Evolutionary conservation across 2,113 vertebrate species (phyloP).

Genomic region (Pluvianellus socialis): DNA sequence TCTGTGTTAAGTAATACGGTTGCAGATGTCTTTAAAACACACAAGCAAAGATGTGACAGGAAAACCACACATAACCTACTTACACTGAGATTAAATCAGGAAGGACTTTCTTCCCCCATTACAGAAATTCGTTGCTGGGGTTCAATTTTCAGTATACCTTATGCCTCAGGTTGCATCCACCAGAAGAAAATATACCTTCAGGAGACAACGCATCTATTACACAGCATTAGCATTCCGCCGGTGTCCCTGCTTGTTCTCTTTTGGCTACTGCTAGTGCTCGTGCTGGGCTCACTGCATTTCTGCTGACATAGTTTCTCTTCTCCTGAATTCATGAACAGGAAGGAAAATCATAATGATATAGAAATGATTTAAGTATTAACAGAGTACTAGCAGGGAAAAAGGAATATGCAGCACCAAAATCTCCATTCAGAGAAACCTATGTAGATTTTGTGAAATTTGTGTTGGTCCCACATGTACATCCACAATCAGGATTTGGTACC

Average conservation of each 20-base stretch:
- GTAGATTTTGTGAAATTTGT: not conserved
- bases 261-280: not conserved
- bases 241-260: not conserved
- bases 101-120: not conserved
- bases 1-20: not conserved
- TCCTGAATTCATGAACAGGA: not conserved
- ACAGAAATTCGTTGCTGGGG: not conserved
- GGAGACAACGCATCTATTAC: not conserved
- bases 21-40: constrained; percentile 2
- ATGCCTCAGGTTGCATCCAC: not conserved
- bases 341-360: not conserved
- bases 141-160: not conserved
- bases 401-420: not conserved
- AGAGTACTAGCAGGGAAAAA: not conserved
- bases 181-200: not conserved
- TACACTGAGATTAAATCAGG: constrained; percentile 38
- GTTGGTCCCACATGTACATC: not conserved
- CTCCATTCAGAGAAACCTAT: not conserved
- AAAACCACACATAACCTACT: constrained; percentile 67
- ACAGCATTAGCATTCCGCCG: not conserved
- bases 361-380: not conserved
- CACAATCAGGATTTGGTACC: not conserved
- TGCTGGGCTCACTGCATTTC: not conserved
- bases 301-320: not conserved
- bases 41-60: constrained; percentile 33